Evolutionary conservation across 2,113 vertebrate species (phyloP), one percentile per base, ranked within the genome.

Genomic region (Dromiciops gliroides): DNA sequence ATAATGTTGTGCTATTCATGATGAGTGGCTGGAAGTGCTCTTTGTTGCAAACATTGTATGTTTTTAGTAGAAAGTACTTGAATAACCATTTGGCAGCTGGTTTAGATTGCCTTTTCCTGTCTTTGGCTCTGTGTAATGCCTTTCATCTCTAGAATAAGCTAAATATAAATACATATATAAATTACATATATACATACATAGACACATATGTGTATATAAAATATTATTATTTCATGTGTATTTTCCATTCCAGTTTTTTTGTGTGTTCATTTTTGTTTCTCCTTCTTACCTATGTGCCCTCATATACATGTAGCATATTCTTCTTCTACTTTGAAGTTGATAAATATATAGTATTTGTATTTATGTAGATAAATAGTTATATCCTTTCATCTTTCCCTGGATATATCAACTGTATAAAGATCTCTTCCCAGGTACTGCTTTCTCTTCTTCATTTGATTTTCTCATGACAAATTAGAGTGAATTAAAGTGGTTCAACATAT

Each of bases 1-100:
- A 83, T 83, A 83, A 83, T 83, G 67, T 83, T 83, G n/a, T 83
- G 67, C 67, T 83, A 83, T 83, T 83, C 67, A 83, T 44, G 67
- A 44, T 83, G n/a, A 83, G n/a, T 83, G 67, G n/a, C 37, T 83
- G n/a, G 37, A 83, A 83, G 37, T 83, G n/a, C n/a, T 83, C 67
- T 83, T 83, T 83, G n/a, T 83, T 44, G 67, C 5, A 83, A 44
- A 44, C 67, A 83, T 44, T 44, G n/a, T 23, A 83, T 83, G 16
- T 83, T 8, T 83, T 83, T 83, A 83, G n/a, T 7, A 83, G 37
- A 83, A 83, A 83, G 67, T 83, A 22, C 67, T 83, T 83, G 67
- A 44, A 83, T 44, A 44, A 8, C 67, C 67, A 83, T 83, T 83
- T 83, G 67, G 16, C 16, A 44, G 67, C 67, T 19, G 44, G 67